Evolutionary conservation across 2,888 invertebrate genomes (phyloP), one percentile per base, ranked within the genome.

Genomic region (Xestoiulus laeticollis): DNA sequence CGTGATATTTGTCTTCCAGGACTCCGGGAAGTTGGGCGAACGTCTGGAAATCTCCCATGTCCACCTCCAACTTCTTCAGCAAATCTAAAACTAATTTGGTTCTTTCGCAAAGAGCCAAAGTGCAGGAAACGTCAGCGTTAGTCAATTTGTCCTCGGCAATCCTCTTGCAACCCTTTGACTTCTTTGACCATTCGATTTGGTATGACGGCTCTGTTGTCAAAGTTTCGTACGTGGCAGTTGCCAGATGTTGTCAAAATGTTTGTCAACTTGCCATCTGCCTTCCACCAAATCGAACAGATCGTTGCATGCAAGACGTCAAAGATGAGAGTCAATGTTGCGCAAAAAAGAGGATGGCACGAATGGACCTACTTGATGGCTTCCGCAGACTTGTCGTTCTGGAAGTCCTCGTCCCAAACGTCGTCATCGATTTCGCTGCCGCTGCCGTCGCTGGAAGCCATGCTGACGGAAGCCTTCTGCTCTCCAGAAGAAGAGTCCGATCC

Each of bases 1-100:
- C 33, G 26, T 87, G 78, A 82, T 87, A 87, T 82, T 87, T 87
- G n/a, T 87, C 82, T 6, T 87, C 87, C 32, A 87, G 44, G 5
- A 38, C 30, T n/a, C 33, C 48, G 1, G 78, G 22, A 3, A 87
- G 19, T 22, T 87, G 16, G 1, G 33, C 14, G 78, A 87, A 87
- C 2, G 78, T 59, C 3, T 38, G 48, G 43, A 87, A 87, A 26
- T 87, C 87, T 4, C 59, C 87, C 82, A 87, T 78, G 53, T 87
- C 87, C 3, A 87, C 87, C 82, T 87, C 87, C 32, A 59, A 16
- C 22, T 68, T 48, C 53, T 33, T 87, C 38, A 87, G 33, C 12
- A 87, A 59, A 44, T 87, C 87, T 44, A 78, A 1, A 33, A 87
- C 87, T 22, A 87, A 82, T 43, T 87, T 87, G 10, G 87, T 82